Evolutionary conservation across 2,888 invertebrate genomes (phyloP).

Genomic region (Eristalis tenax): DNA sequence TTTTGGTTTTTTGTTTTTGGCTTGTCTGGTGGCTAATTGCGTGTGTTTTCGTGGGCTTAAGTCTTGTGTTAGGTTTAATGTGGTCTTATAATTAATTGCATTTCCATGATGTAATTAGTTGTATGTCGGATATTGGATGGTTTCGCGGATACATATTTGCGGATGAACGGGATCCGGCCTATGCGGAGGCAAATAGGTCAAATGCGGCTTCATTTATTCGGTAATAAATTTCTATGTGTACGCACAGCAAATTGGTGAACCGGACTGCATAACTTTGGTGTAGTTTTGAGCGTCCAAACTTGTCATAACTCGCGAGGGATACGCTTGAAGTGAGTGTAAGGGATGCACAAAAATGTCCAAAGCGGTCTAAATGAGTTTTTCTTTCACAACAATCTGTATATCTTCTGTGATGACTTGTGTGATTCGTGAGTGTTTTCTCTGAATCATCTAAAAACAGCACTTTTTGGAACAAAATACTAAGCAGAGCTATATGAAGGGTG

Average conservation of each 20-base stretch:
- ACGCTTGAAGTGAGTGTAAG: too few species aligned
- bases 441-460: too few species aligned
- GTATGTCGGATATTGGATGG: background rate
- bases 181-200: background rate
- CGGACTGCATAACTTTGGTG: background rate
- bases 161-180: background rate
- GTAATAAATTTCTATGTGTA: background rate
- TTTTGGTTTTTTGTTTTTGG: background rate
- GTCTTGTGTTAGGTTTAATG: background rate
- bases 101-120: conserved; percentile 18
- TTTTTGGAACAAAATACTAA: too few species aligned
- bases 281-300: background rate
- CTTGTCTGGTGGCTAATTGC: conserved; percentile 2
- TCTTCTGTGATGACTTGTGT: too few species aligned
- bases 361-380: too few species aligned
- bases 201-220: background rate
- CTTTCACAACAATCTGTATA: too few species aligned
- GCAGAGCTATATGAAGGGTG: too few species aligned
- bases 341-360: too few species aligned
- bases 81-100: conserved; percentile 8
- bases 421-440: too few species aligned
- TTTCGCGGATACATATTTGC: background rate
- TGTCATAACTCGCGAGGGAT: background rate
- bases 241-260: background rate
- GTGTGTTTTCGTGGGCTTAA: background rate